phyloP scores from a whole-genome alignment of 2,888 invertebrate genomes.

The Sussaba pulchella region DNA sequence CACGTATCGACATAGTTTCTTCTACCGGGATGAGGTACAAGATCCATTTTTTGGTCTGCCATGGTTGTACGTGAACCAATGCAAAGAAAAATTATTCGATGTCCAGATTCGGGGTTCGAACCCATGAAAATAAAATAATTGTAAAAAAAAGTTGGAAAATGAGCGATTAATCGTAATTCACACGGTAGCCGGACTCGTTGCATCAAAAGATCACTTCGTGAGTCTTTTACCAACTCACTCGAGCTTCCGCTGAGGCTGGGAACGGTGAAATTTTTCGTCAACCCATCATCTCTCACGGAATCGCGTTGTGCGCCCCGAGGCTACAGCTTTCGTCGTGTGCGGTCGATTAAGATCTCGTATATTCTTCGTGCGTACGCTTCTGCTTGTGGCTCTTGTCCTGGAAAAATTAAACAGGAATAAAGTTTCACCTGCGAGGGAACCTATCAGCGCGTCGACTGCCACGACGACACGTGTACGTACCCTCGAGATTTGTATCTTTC shows the following conservation, averaged over 20 bases:
- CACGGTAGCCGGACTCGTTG: conserved; percentile 57
- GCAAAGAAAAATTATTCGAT: not conserved
- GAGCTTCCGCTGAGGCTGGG: conserved; percentile 25
- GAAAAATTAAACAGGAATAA: conserved; percentile 60
- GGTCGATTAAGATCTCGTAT: conserved; percentile 69
- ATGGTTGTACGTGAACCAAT: not conserved
- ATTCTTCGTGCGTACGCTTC: conserved; percentile 41
- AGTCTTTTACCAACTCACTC: conserved; percentile 42
- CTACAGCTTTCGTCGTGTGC: conserved; percentile 65
- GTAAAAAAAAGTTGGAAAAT: conserved; percentile 17
- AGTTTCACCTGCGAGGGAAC: conserved; percentile 54
- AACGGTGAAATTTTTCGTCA: conserved; percentile 60
- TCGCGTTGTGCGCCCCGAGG: conserved; percentile 57
- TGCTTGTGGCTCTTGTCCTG: conserved; percentile 30
- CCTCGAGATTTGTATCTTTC: conserved; percentile 52
- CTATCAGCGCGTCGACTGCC: conserved; percentile 50
- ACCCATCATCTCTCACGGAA: conserved; percentile 54
- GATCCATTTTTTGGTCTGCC: not conserved
- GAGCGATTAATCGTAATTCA: conserved; percentile 54
- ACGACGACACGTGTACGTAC: conserved; percentile 26
- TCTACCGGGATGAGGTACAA: too few relatives aligned
- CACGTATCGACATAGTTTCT: not conserved
- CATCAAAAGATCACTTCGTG: conserved; percentile 44
- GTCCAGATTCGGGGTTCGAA: too few relatives aligned
- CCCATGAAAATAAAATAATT: too few relatives aligned